Conservation (phyloP, 1,140 invertebrate genomes). For the Sycophila sp. region DNA sequence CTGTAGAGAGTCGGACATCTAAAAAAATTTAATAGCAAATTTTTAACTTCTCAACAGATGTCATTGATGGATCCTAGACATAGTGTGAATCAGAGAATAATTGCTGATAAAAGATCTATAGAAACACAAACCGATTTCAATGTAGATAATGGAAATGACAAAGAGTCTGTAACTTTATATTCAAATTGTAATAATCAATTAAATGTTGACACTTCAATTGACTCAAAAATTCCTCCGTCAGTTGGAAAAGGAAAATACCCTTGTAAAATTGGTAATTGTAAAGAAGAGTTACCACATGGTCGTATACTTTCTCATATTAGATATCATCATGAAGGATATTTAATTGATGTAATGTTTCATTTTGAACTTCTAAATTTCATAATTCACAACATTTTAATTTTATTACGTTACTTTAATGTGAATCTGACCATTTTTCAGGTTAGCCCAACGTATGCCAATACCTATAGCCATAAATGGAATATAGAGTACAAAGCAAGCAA, state of each 20-base stretch:
- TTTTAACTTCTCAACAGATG: too few species aligned
- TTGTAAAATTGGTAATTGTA: slow-evolving; percentile 46
- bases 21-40: too few species aligned
- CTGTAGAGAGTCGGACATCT: too few species aligned
- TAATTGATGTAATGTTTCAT: slow-evolving; percentile 39
- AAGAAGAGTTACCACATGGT: slow-evolving; percentile 30
- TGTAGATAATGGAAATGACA: neutral
- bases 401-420: too few species aligned
- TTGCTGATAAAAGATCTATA: slow-evolving; percentile 29
- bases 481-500: slow-evolving; percentile 27
- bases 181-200: too few species aligned
- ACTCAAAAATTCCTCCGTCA: slow-evolving; percentile 13
- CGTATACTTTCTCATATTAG: slow-evolving; percentile 49
- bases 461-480: too few species aligned
- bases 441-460: too few species aligned
- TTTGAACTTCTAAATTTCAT: neutral
- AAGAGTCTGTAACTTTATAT: too few species aligned
- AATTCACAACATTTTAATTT: neutral
- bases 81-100: slow-evolving; percentile 27
- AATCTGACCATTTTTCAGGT: too few species aligned
- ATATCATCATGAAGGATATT: slow-evolving; percentile 39
- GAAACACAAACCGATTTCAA: slow-evolving; percentile 39
- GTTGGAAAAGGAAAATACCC: slow-evolving; percentile 48
- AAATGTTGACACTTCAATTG: neutral
- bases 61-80: slow-evolving; percentile 43